Evolutionary conservation across 2,888 invertebrate species (phyloP).

Genomic region (Steinernema hermaphroditum): DNA sequence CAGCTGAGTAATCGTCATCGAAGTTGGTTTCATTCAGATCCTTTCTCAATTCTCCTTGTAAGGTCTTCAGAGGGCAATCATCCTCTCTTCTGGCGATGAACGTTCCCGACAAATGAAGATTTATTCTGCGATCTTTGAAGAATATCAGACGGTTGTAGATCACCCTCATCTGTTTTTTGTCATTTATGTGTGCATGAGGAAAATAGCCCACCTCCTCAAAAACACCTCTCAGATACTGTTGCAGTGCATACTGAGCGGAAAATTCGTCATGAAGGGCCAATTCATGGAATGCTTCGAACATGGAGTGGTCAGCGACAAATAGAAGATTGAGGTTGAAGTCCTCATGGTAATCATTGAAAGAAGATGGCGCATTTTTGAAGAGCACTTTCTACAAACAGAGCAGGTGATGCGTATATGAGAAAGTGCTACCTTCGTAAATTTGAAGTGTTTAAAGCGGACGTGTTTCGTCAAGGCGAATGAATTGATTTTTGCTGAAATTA

Average conservation of each 20-base stretch:
- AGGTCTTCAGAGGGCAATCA: conserved; percentile 39
- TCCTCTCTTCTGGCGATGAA: conserved; percentile 35
- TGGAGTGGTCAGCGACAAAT: conserved; percentile 47
- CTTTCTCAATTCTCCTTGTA: background rate
- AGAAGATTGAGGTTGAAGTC: conserved; percentile 41
- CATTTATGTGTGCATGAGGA: background rate
- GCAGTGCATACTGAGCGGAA: conserved; percentile 38
- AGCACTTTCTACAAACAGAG: background rate
- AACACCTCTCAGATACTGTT: conserved; percentile 49
- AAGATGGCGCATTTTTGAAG: background rate
- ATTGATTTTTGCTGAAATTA: background rate
- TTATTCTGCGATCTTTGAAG: conserved; percentile 32
- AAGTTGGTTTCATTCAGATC: conserved; percentile 19
- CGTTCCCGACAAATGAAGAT: conserved; percentile 35
- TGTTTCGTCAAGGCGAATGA: background rate
- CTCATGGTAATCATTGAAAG: background rate
- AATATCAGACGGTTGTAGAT: conserved; percentile 33
- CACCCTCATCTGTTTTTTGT: conserved; percentile 6
- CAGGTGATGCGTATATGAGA: background rate
- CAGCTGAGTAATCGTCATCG: conserved; percentile 35
- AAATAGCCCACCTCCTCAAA: conserved; percentile 48
- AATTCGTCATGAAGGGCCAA: conserved; percentile 32
- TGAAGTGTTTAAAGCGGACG: conserved; percentile 9
- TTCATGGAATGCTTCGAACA: conserved; percentile 43
- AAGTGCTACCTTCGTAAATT: background rate